Percentiles rank a stretch among this genome's conserved stretches.
phyloP scores from a whole-genome alignment of 2,113 vertebrate genomes.

The human (Homo sapiens) region GRCh38 chr1:239126501-239127000 shows the following conservation, averaged over 20 bases:
- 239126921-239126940: background rate
- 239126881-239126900: background rate
- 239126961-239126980: background rate
- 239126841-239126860: rapidly evolving
- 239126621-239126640: background rate
- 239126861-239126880: rapidly evolving
- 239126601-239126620: rapidly evolving
- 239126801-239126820: background rate
- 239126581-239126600: background rate
- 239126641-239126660: background rate
- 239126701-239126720: background rate
- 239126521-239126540: background rate
- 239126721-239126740: background rate
- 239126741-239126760: background rate
- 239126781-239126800: background rate
- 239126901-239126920: background rate
- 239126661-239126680: background rate
- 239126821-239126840: background rate
- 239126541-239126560: background rate
- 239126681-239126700: background rate
- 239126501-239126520: background rate
- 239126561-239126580: background rate
- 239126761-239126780: background rate
- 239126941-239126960: background rate
- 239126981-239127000: background rate